Base-by-base conservation (phyloP, 2,888 invertebrate species). In the Blastobasis adustella region DNA sequence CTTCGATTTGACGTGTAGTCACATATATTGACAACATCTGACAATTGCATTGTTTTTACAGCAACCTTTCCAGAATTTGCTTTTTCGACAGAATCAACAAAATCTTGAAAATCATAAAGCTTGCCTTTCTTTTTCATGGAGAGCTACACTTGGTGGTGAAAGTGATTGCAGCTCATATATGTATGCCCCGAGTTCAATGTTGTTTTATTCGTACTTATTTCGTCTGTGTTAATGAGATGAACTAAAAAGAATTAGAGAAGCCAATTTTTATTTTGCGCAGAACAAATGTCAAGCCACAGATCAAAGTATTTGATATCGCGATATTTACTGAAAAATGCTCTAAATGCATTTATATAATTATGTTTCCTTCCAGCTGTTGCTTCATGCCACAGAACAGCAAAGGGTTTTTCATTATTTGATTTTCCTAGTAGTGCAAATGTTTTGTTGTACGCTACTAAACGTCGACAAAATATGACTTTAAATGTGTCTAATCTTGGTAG, bases 321-420 rank as follows among this genome's bases (percentile, higher is more conserved):
- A 23, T 23, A 23, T 23, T 23, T 23, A 23, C 23, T 2, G 3
- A 23, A 23, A 23, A 23, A 23, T 23, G 23, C 23, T 23, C 23
- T 23, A 23, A 23, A 66, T 10, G 58, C 51, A 47, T 59, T 61
- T 23, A 66, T 64, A 47, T 71, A 69, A 49, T 69, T 61, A 49
- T 69, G 58, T 47, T 66, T 65, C 43, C 69, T 50, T 23, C 67
- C 68, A n/a, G 66, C 50, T 41, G 65, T 61, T 7, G 59, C 66
- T 57, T 72, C 69, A 51, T 72, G 65, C 69, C 60, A 59, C 7
- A 55, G 9, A 7, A 49, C 54, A 41, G 60, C 56, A 56, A 57
- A 56, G 53, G 54, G 55, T 39, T 45, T 23, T 23, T 23, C 23
- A 23, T 23, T 23, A 23, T 23, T 23, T 23, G 1, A 3, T 23